Evolutionary conservation across 2,888 invertebrate genomes (phyloP).

Genomic region (Harpalus rufipes): DNA sequence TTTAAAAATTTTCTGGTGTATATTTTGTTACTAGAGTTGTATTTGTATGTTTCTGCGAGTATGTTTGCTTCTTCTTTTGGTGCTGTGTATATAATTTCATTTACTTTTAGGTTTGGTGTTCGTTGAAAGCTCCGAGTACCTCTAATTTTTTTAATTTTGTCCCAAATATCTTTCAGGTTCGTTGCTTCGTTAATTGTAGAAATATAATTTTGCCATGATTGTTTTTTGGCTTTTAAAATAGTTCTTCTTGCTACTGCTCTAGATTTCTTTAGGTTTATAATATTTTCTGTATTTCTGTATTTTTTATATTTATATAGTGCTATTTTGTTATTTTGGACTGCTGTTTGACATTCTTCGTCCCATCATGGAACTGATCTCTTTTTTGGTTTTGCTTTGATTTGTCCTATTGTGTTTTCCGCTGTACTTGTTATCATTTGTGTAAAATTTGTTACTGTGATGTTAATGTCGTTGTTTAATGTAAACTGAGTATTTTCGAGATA

Average conservation of each 20-base stretch:
- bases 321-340: no score
- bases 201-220: constrained; percentile 28
- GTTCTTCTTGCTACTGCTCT: constrained; percentile 32
- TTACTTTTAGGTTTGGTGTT: constrained; percentile 1
- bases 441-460: no score
- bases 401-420: neutral
- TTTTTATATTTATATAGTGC: no score
- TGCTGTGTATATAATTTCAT: no score
- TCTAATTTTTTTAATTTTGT: constrained; percentile 16
- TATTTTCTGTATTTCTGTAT: neutral
- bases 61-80: no score
- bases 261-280: constrained; percentile 14
- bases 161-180: neutral
- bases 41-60: no score
- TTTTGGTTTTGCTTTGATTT: neutral
- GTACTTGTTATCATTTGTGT: no score
- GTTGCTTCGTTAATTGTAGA: constrained; percentile 4
- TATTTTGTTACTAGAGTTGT: no score
- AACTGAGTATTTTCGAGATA: neutral
- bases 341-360: constrained; percentile 37
- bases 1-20: no score
- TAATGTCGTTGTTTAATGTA: no score
- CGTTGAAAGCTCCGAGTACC: neutral
- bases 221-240: constrained; percentile 18
- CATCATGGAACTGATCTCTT: constrained; percentile 22